Evolutionary conservation across 2,797 vertebrate genomes (phyloP).

Genomic region (Coreius guichenoti): DNA sequence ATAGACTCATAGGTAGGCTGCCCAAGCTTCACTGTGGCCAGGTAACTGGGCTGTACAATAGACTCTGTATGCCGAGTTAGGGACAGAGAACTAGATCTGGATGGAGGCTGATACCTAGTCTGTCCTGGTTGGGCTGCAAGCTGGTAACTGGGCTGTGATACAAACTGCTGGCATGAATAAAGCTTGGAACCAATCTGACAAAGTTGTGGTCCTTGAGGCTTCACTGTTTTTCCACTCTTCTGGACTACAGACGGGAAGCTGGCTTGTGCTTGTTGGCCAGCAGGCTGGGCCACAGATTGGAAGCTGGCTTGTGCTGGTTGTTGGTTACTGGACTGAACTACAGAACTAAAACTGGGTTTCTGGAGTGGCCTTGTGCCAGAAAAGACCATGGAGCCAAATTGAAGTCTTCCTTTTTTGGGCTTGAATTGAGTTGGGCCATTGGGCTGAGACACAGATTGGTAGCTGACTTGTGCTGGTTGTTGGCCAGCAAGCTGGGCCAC

Average conservation of each 20-base stretch:
- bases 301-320: not conserved
- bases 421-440: no score
- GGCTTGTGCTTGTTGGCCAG: not conserved
- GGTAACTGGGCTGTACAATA: not conserved
- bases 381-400: no score
- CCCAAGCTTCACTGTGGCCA: not conserved
- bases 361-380: no score
- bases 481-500: no score
- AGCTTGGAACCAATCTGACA: conserved; percentile 2
- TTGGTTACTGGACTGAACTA: no score
- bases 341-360: no score
- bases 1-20: not conserved
- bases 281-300: not conserved
- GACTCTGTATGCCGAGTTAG: no score
- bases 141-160: not conserved
- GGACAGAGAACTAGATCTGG: not conserved
- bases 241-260: not conserved
- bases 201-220: not conserved
- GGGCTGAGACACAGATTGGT: no score
- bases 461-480: no score
- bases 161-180: not conserved
- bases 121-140: not conserved
- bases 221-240: not conserved
- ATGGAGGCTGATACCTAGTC: not conserved
- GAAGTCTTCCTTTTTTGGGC: no score